These are phyloP conservation scores for Spea hammondii DNA, from an alignment of 2,797 vertebrate genomes.

Conservation along the genomic window DNA sequence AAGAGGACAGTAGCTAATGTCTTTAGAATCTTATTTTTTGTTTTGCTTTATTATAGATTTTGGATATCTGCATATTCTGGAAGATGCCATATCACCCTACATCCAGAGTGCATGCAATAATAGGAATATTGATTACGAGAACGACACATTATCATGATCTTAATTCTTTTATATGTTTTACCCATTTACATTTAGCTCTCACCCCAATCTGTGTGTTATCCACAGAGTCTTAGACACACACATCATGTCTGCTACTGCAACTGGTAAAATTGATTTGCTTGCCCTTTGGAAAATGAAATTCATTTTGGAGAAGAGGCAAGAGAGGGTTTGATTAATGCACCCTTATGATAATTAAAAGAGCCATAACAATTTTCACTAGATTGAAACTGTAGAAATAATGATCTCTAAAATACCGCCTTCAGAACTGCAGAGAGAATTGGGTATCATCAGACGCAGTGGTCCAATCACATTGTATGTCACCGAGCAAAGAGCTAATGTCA, in stretches of 20 bases:
- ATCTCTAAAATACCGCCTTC: constrained; percentile 51
- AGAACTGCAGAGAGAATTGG: constrained; percentile 27
- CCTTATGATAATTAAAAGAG: constrained; percentile 55
- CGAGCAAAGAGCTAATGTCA: constrained; percentile 26
- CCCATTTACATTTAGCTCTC: constrained; percentile 8
- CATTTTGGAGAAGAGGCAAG: constrained; percentile 36
- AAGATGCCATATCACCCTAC: too few relatives aligned
- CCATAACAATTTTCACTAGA: constrained; percentile 53
- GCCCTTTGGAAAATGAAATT: constrained; percentile 52
- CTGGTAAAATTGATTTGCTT: constrained; percentile 47
- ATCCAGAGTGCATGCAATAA: not conserved
- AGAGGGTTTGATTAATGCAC: constrained; percentile 47
- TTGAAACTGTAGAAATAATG: constrained; percentile 56
- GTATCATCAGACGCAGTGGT: constrained; percentile 27
- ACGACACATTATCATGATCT: not conserved
- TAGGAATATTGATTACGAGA: not conserved
- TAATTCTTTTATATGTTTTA: constrained; percentile 8
- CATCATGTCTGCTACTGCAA: constrained; percentile 33
- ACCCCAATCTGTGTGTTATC: constrained; percentile 28
- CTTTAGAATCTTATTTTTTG: too few relatives aligned
- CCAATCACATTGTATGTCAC: constrained; percentile 24
- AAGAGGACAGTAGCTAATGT: too few relatives aligned
- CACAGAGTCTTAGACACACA: constrained; percentile 21
- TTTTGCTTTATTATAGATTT: too few relatives aligned
- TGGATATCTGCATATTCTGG: too few relatives aligned